Base-by-base conservation (phyloP, 2,888 invertebrate species). In the Pimpla rufipes region DNA sequence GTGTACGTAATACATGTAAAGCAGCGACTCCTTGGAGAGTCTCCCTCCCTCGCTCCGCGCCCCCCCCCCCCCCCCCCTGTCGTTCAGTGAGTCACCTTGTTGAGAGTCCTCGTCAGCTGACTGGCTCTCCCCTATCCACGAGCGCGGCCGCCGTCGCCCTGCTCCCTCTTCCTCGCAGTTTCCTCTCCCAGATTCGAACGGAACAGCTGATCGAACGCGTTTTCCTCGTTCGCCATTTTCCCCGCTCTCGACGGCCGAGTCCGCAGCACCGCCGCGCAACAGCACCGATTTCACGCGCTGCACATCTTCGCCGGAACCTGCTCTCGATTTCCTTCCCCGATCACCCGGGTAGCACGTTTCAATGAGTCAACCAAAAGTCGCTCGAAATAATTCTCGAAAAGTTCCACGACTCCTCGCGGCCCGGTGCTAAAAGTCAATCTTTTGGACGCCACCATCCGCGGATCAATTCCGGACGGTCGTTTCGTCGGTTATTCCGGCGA, bases 141-240 rank as follows among this genome's bases (percentile, higher is more conserved):
- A 59, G 62, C 21, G 42, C 64, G 18, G 50, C 47, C 71, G 35
- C 2, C 55, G 11, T 10, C 23, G 3, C 23, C 1, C 23, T 23
- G 18, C 23, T 6, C 11, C 23, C 4, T 16, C 55, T 76, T 35
- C 35, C 70, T 57, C 57, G 4, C 8, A 29, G 11, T 18, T 21
- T 40, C 70, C 18, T 40, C 40, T 16, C 40, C 18, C 13, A 18
- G 64, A 37, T 40, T 64, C 52, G 3, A 59, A 77, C 75, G 77
- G 16, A 84, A 83, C 84, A 83, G 83, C 83, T 81, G 79, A 85
- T 81, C 66, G 70, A n/a, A 40, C 42, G 5, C 29, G 29, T 74
- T 47, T 55, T 21, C 23, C 55, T 55, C 73, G 47, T 81, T 68
- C 21, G 21, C 29, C 5, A 4, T n/a, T 47, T 57, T 42, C n/a